phyloP scores from a whole-genome alignment of 92 coral and sea anemone species.

The Siderastrea radians region DNA sequence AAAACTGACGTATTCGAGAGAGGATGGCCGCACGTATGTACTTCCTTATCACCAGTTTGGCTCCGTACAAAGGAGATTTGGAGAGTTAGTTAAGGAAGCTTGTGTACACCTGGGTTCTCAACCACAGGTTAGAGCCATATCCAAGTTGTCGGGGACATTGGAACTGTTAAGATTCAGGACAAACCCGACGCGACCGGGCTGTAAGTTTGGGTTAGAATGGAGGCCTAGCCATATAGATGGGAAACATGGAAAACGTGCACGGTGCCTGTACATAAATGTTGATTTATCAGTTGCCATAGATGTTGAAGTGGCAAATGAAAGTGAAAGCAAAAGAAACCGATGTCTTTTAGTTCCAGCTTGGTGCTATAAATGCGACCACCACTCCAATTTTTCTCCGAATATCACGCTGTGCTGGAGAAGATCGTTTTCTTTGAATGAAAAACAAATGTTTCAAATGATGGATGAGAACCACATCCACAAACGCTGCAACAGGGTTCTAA shows the following conservation, averaged over 20 bases:
- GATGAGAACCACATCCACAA: background rate
- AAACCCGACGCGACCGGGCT: background rate
- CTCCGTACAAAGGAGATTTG: background rate
- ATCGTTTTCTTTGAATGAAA: background rate
- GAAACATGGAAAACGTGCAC: background rate
- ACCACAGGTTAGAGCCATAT: background rate
- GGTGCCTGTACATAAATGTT: background rate
- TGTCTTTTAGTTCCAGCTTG: background rate
- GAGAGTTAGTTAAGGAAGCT: background rate
- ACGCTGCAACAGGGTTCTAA: constrained; percentile 6
- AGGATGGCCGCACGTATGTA: background rate
- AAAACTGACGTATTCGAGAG: background rate
- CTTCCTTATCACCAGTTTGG: background rate
- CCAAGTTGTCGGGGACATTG: background rate
- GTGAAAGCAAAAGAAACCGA: background rate
- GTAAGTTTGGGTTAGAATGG: background rate
- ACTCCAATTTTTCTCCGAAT: background rate
- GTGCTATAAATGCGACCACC: background rate
- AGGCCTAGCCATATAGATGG: background rate
- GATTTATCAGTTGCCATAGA: background rate
- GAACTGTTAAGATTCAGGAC: background rate
- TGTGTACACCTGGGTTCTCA: background rate
- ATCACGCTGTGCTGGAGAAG: background rate
- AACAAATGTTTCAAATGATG: background rate
- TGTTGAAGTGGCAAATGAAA: background rate